These are phyloP conservation scores for Aradophagus sp. DNA, from an alignment of 1,140 invertebrate species.

Conservation along the genomic window DNA sequence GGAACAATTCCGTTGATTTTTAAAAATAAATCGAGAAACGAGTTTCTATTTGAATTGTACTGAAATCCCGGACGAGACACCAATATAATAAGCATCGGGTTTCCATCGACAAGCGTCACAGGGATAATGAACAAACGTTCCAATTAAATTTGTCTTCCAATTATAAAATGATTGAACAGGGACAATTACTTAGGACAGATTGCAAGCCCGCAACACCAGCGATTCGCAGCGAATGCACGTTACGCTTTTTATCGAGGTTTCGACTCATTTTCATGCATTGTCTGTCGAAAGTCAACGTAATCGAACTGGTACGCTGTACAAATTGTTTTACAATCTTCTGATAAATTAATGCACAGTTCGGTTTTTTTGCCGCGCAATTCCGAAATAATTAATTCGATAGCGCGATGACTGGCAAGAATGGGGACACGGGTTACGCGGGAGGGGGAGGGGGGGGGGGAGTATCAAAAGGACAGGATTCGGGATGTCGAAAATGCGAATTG, in stretches of 20 bases:
- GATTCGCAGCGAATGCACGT: conserved; percentile 12
- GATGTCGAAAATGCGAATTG: conserved; percentile 26
- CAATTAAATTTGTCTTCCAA: conserved; percentile 46
- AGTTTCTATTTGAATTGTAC: conserved; percentile 18
- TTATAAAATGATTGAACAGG: conserved; percentile 39
- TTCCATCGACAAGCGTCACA: conserved; percentile 15
- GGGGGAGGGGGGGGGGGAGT: too few relatives aligned
- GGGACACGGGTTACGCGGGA: too few relatives aligned
- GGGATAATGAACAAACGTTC: conserved; percentile 42
- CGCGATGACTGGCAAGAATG: too few relatives aligned
- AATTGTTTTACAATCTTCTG: too few relatives aligned
- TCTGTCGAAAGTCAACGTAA: too few relatives aligned
- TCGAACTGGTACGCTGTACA: too few relatives aligned
- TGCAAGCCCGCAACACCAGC: conserved; percentile 2
- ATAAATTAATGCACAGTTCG: too few relatives aligned
- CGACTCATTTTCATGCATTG: too few relatives aligned
- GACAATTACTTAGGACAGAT: conserved; percentile 35
- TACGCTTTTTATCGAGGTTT: too few relatives aligned
- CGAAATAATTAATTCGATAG: too few relatives aligned
- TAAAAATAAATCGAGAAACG: conserved; percentile 29
- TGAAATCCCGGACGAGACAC: conserved; percentile 26
- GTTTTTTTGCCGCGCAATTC: too few relatives aligned
- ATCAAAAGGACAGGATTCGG: conserved; percentile 11
- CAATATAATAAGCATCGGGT: conserved; percentile 25
- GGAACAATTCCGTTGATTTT: too few relatives aligned